Base-by-base conservation (phyloP, 2,113 vertebrate genomes). In the Aphelocoma coerulescens region DNA sequence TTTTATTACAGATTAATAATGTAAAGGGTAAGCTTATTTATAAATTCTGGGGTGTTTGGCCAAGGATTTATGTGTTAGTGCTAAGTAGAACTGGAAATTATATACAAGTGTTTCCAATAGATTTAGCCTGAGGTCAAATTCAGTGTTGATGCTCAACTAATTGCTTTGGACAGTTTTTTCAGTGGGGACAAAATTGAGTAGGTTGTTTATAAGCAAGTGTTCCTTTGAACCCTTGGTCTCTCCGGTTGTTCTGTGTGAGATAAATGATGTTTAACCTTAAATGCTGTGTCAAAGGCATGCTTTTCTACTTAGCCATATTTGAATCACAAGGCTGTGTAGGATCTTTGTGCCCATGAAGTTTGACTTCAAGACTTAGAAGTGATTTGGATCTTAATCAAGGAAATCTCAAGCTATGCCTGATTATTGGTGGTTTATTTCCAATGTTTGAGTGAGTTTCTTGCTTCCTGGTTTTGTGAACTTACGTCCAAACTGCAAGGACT, bases 161-260 rank as follows among this genome's bases (percentile, higher is more conserved):
- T 96, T 95, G 88, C 93, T 94, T 91, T 95, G 62, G 84, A 92
- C 85, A 73, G 33, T 85, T 89, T 95, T 96, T 96, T 91, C 89
- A 85, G 85, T 61, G 54, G 51, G 71, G 78, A 91, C 93, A 96
- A 61, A 96, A 93, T 28, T 65, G 93, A 93, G 52, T 76, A 91
- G 37, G 46, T 91, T 95, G 82, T 91, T 95, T 88, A 91, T 88
- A 94, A 95, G 90, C 87, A 93, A 96, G 49, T 58, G 71, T 46
- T 94, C 63, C 66, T 96, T 95, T 95, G 93, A 96, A 94, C 74
- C 71, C 32, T 54, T 6, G 48, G 71, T 89, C 62, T 89, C 66
- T 76, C 77, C 3, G 19, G 71, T 91, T 22, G 1, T 88, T 85
- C 81, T 41, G 9, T 76, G 32, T 23, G 89, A 89, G 83, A 81